Evolutionary conservation across 2,888 invertebrate species (phyloP).

Genomic region (Troilus luridus): DNA sequence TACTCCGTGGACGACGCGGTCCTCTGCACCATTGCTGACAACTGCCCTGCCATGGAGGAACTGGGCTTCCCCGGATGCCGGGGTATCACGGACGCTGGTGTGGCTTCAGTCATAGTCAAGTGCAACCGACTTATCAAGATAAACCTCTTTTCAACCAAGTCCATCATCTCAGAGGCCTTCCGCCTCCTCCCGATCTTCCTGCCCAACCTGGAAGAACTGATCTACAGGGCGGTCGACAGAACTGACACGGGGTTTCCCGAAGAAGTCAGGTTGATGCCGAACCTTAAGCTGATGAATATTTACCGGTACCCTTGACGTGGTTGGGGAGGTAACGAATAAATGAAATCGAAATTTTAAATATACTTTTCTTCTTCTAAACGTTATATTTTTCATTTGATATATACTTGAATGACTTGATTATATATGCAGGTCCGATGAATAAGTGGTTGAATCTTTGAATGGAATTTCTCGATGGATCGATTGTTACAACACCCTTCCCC

Average conservation of each 20-base stretch:
- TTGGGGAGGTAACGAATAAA: background rate
- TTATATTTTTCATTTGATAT: background rate
- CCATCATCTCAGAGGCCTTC: conserved; percentile 60
- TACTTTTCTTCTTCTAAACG: background rate
- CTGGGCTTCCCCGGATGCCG: conserved; percentile 62
- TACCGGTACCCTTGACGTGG: conserved; percentile 59
- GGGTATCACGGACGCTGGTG: conserved; percentile 58
- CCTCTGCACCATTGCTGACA: conserved; percentile 46
- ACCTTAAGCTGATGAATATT: conserved; percentile 52
- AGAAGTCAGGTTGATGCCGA: conserved; percentile 57
- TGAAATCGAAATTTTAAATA: background rate
- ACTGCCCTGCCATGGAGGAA: conserved; percentile 46
- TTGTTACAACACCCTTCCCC: too few relatives aligned
- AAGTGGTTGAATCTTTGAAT: too few relatives aligned
- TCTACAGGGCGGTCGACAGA: conserved; percentile 60
- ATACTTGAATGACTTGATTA: too few relatives aligned
- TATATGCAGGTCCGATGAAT: too few relatives aligned
- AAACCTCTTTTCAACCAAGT: conserved; percentile 62
- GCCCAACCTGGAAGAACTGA: conserved; percentile 57
- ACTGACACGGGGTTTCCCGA: conserved; percentile 45
- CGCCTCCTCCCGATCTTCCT: conserved; percentile 59
- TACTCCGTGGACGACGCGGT: conserved; percentile 60
- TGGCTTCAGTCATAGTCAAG: conserved; percentile 47
- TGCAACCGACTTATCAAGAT: conserved; percentile 58
- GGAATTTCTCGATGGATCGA: too few relatives aligned